Conservation (phyloP, 2,113 vertebrate species). For the Anolis sagrei region DNA sequence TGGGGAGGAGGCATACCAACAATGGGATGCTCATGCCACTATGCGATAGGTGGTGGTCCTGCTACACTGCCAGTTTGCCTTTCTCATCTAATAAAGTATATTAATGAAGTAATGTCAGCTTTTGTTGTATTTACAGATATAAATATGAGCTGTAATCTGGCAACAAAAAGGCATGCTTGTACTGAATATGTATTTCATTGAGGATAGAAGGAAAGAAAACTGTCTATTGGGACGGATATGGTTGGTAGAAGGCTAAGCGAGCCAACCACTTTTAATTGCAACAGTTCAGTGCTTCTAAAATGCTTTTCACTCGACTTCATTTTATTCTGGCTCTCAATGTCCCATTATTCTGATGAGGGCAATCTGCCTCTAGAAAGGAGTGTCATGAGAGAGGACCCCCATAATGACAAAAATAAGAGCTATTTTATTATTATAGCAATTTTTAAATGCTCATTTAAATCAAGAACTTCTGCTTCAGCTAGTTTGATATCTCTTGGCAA, state of each 20-base stretch:
- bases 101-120: neutral
- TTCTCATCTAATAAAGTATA: too few relatives aligned
- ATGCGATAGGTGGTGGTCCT: too few relatives aligned
- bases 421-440: conserved; percentile 48
- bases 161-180: neutral
- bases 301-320: neutral
- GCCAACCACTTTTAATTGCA: neutral
- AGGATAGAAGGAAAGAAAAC: neutral
- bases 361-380: conserved; percentile 36
- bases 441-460: conserved; percentile 45
- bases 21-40: too few relatives aligned
- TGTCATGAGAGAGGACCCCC: conserved; percentile 30
- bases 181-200: neutral
- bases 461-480: conserved; percentile 34
- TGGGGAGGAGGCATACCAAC: too few relatives aligned
- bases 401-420: conserved; percentile 44
- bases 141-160: neutral
- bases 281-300: neutral
- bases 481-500: conserved; percentile 37
- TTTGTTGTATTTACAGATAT: neutral
- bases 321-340: neutral
- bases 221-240: neutral
- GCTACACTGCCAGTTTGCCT: too few relatives aligned
- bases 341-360: conserved; percentile 44
- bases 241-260: neutral